Base-by-base conservation (phyloP, 1,140 invertebrate species). In the Pseudomyrmex dendroicus region DNA sequence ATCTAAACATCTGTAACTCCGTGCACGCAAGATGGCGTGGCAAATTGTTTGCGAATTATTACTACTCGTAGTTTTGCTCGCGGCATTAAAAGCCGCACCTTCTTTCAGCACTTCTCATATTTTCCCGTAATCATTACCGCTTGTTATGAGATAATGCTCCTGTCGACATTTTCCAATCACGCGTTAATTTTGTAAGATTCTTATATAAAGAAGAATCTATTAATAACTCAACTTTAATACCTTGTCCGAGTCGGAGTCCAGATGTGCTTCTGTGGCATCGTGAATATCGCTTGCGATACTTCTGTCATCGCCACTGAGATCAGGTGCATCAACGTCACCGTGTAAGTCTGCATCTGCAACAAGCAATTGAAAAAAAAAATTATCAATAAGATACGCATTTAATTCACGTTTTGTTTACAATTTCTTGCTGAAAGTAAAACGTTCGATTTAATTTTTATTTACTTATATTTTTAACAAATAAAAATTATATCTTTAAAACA, bases 171-270 rank as follows among this genome's bases (percentile, higher is more conserved):
- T 68, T 17, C 20, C 15, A 25, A 9, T 68, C 63, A 44, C 25
- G 13, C 25, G 44, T 64, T n/a, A 64, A 64, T 9, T 64, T 64
- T 2, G 10, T 15, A 63, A 15, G 15, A 44, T 35, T 44, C 10
- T 7, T 15, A 9, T 15, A n/a, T 8, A 17, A 7, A 44, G 44
- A 35, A 17, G 56, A 17, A 59, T 59, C 2, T 59, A 2, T 17
- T 59, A n/a, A 12, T 10, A 50, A 50, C 48, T 25, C 25, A 25
- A 25, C 35, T 35, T 35, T 35, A 35, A 35, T 7, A 7, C 95
- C 86, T 94, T 93, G 73, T 95, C 95, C 10, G 95, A 95, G 85
- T 96, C 95, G 64, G 94, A 95, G 80, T 95, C 95, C 54, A 95
- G 92, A 22, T 93, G 92, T 7, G 86, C 90, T 12, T 94, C 94